Conservation (phyloP, 1,140 invertebrate genomes). For the Orius insidiosus region DNA sequence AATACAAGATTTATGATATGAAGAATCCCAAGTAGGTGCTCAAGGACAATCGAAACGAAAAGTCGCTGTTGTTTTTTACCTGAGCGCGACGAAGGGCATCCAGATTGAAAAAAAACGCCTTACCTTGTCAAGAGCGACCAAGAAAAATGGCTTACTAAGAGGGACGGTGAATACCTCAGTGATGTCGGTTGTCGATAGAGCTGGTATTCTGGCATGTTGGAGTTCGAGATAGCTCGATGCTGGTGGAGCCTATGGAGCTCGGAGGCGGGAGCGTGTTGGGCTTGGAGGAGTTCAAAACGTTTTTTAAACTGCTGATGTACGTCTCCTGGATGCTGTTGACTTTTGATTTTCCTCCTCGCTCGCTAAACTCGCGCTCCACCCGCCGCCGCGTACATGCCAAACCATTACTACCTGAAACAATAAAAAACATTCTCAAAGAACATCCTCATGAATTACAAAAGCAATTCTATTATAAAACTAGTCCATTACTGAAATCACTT, state of each 20-base stretch:
- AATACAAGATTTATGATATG: no score
- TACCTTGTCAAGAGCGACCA: not conserved
- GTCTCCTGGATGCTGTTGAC: constrained; percentile 20
- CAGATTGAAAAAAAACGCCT: not conserved
- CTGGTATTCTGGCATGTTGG: constrained; percentile 13
- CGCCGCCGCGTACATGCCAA: constrained; percentile 49
- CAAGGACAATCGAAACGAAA: not conserved
- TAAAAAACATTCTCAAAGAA: not conserved
- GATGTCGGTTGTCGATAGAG: constrained; percentile 16
- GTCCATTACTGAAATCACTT: no score
- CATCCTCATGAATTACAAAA: no score
- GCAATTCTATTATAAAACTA: no score
- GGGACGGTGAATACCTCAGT: constrained; percentile 14
- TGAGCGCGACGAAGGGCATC: not conserved
- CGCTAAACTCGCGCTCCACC: constrained; percentile 50
- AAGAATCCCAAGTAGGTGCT: no score
- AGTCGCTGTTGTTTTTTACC: not conserved
- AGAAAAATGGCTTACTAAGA: not conserved
- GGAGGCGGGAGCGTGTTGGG: constrained; percentile 20
- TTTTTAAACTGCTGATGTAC: constrained; percentile 23
- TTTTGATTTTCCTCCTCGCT: constrained; percentile 30
- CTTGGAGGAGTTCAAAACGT: constrained; percentile 21
- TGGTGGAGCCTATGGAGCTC: constrained; percentile 14
- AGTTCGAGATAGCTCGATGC: constrained; percentile 19
- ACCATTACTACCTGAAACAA: constrained; percentile 11